Evolutionary conservation across 1,140 invertebrate species (phyloP).

Genomic region (Hyles euphorbiae): DNA sequence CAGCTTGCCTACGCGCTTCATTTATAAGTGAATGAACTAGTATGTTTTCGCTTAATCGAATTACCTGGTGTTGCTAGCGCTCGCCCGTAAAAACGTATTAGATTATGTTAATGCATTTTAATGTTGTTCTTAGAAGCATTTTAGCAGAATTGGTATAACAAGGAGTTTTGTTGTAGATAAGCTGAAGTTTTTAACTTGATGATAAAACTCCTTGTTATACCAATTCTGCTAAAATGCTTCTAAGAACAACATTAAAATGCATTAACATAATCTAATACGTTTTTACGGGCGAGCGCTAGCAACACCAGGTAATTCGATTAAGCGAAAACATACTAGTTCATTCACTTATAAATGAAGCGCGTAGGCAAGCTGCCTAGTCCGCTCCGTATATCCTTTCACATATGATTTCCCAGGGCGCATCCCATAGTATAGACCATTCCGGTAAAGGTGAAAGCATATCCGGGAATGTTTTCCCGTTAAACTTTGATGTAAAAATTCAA

Average conservation of each 20-base stretch:
- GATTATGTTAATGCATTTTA: not conserved
- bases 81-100: too few relatives aligned
- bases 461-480: too few relatives aligned
- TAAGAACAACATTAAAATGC: not conserved
- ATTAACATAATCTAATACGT: not conserved
- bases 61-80: too few relatives aligned
- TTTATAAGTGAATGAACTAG: not conserved
- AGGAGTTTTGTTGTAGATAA: too few relatives aligned
- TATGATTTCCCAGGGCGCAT: constrained; percentile 47
- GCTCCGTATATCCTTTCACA: constrained; percentile 37
- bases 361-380: not conserved
- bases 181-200: too few relatives aligned
- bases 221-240: not conserved
- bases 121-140: not conserved
- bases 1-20: not conserved
- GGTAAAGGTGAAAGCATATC: too few relatives aligned
- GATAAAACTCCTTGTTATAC: too few relatives aligned
- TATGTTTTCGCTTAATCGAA: too few relatives aligned
- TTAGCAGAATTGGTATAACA: not conserved
- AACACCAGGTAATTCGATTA: too few relatives aligned
- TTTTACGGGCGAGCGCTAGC: too few relatives aligned
- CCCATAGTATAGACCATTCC: constrained; percentile 4
- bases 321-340: not conserved
- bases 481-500: too few relatives aligned
- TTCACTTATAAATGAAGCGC: not conserved